phyloP scores from a whole-genome alignment of 2,888 invertebrate genomes.

The Stenodera caucasica region DNA sequence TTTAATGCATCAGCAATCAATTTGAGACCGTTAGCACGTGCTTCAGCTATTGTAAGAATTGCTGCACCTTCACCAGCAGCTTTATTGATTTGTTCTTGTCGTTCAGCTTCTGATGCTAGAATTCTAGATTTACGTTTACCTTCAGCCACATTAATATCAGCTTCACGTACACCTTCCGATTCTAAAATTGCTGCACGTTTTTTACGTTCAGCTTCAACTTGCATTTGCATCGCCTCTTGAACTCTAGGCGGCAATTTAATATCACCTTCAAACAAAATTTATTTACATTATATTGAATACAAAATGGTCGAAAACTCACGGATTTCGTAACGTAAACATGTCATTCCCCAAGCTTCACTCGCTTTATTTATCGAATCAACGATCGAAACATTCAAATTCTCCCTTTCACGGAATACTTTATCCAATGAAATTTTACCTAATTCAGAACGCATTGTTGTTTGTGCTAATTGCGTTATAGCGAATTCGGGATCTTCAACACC shows the following conservation, averaged over 20 bases:
- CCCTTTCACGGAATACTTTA: conserved; percentile 95
- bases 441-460: conserved; percentile 99
- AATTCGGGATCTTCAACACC: conserved; percentile 99
- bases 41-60: conserved; percentile 87
- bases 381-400: conserved; percentile 91
- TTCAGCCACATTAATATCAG: conserved; percentile 97
- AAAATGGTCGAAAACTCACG: conserved; percentile 61
- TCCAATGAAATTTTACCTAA: conserved; percentile 96
- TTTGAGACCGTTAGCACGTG: conserved; percentile 81
- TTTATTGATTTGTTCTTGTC: conserved; percentile 91
- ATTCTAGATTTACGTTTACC: conserved; percentile 91
- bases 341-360: conserved; percentile 97
- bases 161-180: conserved; percentile 90
- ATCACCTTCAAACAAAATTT: conserved; percentile 64
- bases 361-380: conserved; percentile 98
- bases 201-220: conserved; percentile 97
- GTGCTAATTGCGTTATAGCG: conserved; percentile 97
- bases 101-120: conserved; percentile 91
- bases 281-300: background rate
- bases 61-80: conserved; percentile 92
- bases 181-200: conserved; percentile 97
- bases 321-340: conserved; percentile 94
- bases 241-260: conserved; percentile 87
- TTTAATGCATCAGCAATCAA: conserved; percentile 71
- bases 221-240: conserved; percentile 99